phyloP scores from a whole-genome alignment of 2,888 invertebrate species.

The Synergus japonicus region DNA sequence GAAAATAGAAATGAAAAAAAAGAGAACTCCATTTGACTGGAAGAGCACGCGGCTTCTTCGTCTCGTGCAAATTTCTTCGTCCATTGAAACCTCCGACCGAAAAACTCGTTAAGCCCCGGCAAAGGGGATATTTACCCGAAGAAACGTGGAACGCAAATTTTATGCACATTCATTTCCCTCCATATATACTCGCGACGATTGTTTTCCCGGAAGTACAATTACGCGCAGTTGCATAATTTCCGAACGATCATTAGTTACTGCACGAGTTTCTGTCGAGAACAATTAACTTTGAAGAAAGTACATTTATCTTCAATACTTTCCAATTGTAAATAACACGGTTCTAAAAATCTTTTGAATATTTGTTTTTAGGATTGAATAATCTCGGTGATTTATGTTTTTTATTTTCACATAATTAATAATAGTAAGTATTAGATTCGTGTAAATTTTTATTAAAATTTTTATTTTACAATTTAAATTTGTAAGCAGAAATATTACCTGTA shows the following conservation, averaged over 20 bases:
- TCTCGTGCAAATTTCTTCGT: slow-evolving; percentile 25
- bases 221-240: slow-evolving; percentile 17
- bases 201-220: slow-evolving; percentile 14
- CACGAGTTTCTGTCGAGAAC: background rate
- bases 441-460: too few relatives aligned
- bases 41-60: slow-evolving; percentile 32
- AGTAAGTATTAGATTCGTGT: too few relatives aligned
- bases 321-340: background rate
- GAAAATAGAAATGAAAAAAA: slow-evolving; percentile 11
- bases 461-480: too few relatives aligned
- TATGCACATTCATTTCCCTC: slow-evolving; percentile 8
- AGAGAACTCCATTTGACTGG: slow-evolving; percentile 29
- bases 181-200: slow-evolving; percentile 21
- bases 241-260: slow-evolving; percentile 34
- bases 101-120: slow-evolving; percentile 25
- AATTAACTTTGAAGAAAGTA: slow-evolving; percentile 4
- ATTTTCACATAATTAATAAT: too few relatives aligned
- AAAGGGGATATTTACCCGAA: slow-evolving; percentile 15
- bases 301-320: background rate
- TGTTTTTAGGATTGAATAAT: background rate
- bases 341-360: background rate
- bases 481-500: too few relatives aligned
- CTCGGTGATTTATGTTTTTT: background rate
- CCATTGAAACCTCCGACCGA: slow-evolving; percentile 28
- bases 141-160: background rate